Evolutionary conservation across 1,140 invertebrate genomes (phyloP).

Genomic region (Trichonephila clavipes): DNA sequence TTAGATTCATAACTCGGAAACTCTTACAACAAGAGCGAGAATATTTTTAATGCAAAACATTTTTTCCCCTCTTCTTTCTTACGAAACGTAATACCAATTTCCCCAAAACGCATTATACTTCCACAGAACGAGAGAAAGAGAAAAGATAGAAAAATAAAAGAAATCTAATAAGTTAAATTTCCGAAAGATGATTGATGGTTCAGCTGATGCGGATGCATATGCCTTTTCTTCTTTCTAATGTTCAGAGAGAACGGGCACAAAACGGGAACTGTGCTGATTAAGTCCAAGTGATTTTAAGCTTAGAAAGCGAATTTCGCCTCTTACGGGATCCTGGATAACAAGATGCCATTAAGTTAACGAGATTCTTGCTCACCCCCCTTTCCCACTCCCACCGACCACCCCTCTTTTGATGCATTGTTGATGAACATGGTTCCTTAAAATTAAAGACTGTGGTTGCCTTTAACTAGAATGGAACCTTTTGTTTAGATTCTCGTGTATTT

Average conservation of each 20-base stretch:
- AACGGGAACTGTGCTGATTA: background rate
- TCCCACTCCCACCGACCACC: background rate
- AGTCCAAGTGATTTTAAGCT: constrained; percentile 58
- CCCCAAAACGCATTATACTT: background rate
- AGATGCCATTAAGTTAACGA: constrained; percentile 64
- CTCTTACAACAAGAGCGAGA: too few relatives aligned
- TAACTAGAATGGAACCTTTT: background rate
- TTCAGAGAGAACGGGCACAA: background rate
- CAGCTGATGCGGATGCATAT: background rate
- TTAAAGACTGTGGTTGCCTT: constrained; percentile 9
- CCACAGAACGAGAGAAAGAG: background rate
- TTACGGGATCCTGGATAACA: constrained; percentile 17
- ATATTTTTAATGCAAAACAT: too few relatives aligned
- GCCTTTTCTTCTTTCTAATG: constrained; percentile 35
- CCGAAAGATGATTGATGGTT: constrained; percentile 38
- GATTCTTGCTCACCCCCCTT: background rate
- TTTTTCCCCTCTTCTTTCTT: background rate
- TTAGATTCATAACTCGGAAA: too few relatives aligned
- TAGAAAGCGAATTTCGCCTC: constrained; percentile 29
- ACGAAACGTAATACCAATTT: background rate
- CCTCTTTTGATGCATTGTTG: constrained; percentile 33
- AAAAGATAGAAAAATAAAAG: background rate
- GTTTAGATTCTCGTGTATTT: background rate
- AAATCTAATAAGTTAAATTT: constrained; percentile 33
- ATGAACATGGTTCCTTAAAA: constrained; percentile 51